Evolutionary conservation across 2,888 invertebrate species (phyloP), one percentile per base, ranked within the genome.

Genomic region (Drosophila mulleri): DNA sequence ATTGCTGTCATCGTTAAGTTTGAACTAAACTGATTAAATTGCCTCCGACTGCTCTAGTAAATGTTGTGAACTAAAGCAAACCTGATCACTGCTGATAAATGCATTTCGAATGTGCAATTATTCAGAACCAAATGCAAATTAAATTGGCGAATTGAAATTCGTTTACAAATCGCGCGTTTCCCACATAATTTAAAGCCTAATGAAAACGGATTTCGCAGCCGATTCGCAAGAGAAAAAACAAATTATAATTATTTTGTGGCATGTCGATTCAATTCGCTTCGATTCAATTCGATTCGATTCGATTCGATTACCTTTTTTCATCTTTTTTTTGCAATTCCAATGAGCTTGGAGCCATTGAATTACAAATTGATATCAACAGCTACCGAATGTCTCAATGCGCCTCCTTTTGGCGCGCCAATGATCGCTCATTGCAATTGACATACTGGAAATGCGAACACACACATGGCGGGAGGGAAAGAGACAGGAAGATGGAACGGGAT

Each of bases 271-370:
- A 37, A 59, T 32, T 29, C 29, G 29, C 7, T 47, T 20, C 37
- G n/a, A 23, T 45, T n/a, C n/a, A n/a, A n/a, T n/a, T 35, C 29
- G 60, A 58, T 37, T 9, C 37, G 66, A 67, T 60, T 48, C 37
- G 42, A 68, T 42, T 48, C 60, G 53, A 18, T 18, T 39, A 39
- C 2, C 23, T 41, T 23, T 35, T 39, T 45, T 41, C 45, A 23
- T 42, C 48, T 29, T 20, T 26, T 66, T n/a, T 66, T 64, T 39
- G 72, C 63, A 69, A 62, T 75, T 60, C 23, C 47, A 50, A 54
- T 64, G 39, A 62, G 70, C 37, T 35, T n/a, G 18, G 41, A 67
- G 23, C 56, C 20, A 75, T 67, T 77, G 70, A 78, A 66, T 77
- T 63, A 74, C 69, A 69, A 74, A 77, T 74, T 63, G 54, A 42